phyloP scores from a whole-genome alignment of 2,888 invertebrate species.

The Protodeltote pygarga region DNA sequence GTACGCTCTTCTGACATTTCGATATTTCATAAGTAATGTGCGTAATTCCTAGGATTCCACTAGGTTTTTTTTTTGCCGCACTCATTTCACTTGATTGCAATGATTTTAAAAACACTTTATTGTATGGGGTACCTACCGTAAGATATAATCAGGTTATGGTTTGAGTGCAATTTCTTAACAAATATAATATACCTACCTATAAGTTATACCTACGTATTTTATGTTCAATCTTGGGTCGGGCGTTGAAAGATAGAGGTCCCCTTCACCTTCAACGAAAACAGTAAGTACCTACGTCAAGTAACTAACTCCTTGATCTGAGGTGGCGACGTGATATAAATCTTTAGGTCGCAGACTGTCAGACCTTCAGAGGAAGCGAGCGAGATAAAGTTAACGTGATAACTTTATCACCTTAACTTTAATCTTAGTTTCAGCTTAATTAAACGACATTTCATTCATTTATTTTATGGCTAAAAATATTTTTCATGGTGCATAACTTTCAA shows the following conservation, averaged over 20 bases:
- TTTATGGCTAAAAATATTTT: conserved; percentile 25
- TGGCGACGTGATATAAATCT: conserved; percentile 33
- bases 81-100: conserved; percentile 29
- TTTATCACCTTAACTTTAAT: conserved; percentile 19
- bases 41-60: too few species aligned
- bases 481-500: conserved; percentile 1
- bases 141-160: conserved; percentile 18
- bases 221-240: conserved; percentile 10
- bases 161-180: conserved; percentile 29
- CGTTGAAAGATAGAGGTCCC: background rate
- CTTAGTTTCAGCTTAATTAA: conserved; percentile 21
- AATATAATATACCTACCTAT: conserved; percentile 4
- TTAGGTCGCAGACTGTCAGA: conserved; percentile 9
- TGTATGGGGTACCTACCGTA: conserved; percentile 20
- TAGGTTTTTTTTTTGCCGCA: too few species aligned
- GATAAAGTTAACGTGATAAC: conserved; percentile 15
- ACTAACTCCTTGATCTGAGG: conserved; percentile 7
- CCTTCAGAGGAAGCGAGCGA: background rate
- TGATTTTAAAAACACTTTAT: too few species aligned
- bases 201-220: conserved; percentile 19
- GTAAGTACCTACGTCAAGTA: conserved; percentile 3
- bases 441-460: conserved; percentile 8
- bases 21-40: too few species aligned
- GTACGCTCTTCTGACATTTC: too few species aligned
- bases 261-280: conserved; percentile 9